phyloP scores from a whole-genome alignment of 2,888 invertebrate genomes.

The Cephus sareptanus region DNA sequence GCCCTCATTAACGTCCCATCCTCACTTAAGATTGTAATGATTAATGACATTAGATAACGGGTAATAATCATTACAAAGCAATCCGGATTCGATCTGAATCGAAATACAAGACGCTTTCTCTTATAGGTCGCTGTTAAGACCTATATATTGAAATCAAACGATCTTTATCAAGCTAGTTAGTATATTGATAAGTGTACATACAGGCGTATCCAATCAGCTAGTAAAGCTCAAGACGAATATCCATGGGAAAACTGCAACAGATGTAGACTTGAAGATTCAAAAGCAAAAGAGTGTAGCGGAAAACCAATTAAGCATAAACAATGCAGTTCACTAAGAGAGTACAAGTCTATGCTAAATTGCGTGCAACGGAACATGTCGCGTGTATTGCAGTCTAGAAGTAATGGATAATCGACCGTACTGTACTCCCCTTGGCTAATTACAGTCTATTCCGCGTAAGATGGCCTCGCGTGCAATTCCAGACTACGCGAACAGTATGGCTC shows the following conservation, averaged over 20 bases:
- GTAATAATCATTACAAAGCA: conserved; percentile 8
- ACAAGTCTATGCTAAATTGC: not conserved
- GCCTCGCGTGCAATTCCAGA: not conserved
- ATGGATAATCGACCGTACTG: not conserved
- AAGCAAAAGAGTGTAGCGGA: not conserved
- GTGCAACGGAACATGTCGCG: not conserved
- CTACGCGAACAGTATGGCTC: not conserved
- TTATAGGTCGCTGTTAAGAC: not conserved
- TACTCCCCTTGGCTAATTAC: not conserved
- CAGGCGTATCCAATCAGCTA: not conserved
- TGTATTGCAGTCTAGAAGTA: not conserved
- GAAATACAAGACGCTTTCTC: not conserved
- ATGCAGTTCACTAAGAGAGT: not conserved
- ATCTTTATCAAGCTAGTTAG: not conserved
- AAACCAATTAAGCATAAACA: not conserved
- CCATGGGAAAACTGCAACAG: not conserved
- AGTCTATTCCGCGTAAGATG: not conserved
- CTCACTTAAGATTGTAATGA: not conserved
- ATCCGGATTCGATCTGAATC: not conserved
- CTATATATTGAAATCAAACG: not conserved
- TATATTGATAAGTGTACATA: not conserved
- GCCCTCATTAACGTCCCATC: not conserved
- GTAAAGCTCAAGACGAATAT: not conserved
- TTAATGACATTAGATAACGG: conserved; percentile 13
- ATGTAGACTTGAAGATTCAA: not conserved